These are phyloP conservation scores for Drosophila arawakana DNA, from an alignment of 1,140 invertebrate genomes.

Conservation along the genomic window DNA sequence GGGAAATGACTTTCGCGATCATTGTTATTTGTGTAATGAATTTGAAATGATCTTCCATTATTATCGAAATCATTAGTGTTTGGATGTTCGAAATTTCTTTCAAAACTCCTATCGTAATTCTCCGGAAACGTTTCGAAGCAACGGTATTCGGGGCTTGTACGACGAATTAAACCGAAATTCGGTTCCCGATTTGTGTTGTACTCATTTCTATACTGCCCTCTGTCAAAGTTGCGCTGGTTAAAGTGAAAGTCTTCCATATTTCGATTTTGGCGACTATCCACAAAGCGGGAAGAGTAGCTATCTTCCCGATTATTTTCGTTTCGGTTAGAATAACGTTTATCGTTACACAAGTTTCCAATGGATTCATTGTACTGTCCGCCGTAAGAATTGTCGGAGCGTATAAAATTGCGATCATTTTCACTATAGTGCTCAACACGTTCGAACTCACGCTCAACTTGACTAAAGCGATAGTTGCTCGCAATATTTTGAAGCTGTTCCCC, in stretches of 20 bases:
- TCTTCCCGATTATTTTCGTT: background rate
- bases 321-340: background rate
- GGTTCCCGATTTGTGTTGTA: background rate
- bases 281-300: conserved; percentile 1
- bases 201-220: background rate
- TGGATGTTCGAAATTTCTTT: background rate
- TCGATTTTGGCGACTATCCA: background rate
- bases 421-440: background rate
- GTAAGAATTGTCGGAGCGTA: background rate
- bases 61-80: background rate
- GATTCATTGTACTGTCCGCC: background rate
- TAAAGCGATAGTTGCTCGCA: background rate
- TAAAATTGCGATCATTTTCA: background rate
- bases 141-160: background rate
- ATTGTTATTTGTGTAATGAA: background rate
- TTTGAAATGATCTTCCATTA: background rate
- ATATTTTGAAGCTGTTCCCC: background rate
- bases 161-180: background rate
- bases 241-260: background rate
- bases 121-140: background rate
- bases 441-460: background rate
- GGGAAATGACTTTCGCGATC: background rate
- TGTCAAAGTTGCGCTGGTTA: background rate
- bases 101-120: background rate
- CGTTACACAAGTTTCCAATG: background rate